phyloP scores from a whole-genome alignment of 1,140 invertebrate genomes.

The Sycobia sp. region DNA sequence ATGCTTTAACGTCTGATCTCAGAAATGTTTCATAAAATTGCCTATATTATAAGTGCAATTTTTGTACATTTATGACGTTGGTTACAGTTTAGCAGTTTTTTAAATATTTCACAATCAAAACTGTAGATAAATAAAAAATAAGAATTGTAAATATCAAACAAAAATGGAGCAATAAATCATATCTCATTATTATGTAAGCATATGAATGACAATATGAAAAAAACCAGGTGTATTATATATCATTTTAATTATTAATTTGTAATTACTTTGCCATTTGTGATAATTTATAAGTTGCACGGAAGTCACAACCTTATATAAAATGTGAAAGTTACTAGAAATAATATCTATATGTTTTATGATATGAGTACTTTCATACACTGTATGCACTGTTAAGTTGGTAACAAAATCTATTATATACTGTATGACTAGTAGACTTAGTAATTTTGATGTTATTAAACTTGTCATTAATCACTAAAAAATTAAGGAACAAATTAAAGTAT shows the following conservation, averaged over 20 bases:
- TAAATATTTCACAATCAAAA: not conserved
- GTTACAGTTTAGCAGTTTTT: slow-evolving; percentile 1
- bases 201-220: not conserved
- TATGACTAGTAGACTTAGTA: no score
- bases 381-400: no score
- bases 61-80: slow-evolving; percentile 11
- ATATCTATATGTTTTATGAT: no score
- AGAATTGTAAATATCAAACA: slow-evolving; percentile 23
- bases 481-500: slow-evolving; percentile 1
- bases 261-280: slow-evolving; percentile 23
- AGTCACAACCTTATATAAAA: no score
- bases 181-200: slow-evolving; percentile 8
- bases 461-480: no score
- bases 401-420: no score
- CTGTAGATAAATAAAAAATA: slow-evolving; percentile 18
- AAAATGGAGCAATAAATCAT: no score
- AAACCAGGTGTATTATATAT: not conserved
- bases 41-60: slow-evolving; percentile 19
- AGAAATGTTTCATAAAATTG: slow-evolving; percentile 32
- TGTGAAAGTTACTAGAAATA: no score
- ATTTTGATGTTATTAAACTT: no score
- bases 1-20: slow-evolving; percentile 33
- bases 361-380: no score
- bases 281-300: slow-evolving; percentile 18
- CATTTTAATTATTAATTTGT: not conserved